These are phyloP conservation scores for Gymnosoma rotundatum DNA, from an alignment of 2,888 invertebrate species.

Conservation along the genomic window DNA sequence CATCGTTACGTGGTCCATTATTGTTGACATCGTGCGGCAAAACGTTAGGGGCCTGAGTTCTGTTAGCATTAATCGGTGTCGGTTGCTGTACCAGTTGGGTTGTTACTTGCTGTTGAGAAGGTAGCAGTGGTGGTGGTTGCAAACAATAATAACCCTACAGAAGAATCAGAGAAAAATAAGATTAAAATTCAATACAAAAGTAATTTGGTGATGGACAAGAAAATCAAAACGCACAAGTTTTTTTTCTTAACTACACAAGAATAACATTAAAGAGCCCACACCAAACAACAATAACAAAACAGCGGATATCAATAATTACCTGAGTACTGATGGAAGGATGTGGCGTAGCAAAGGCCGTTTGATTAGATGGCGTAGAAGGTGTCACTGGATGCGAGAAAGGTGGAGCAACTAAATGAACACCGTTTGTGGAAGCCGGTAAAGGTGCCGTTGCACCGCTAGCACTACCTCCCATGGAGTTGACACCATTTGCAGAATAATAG, in stretches of 20 bases:
- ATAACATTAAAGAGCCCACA: no score
- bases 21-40: conserved; percentile 37
- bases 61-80: conserved; percentile 24
- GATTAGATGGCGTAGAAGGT: conserved; percentile 54
- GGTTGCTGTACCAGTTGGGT: conserved; percentile 60
- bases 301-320: conserved; percentile 40
- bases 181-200: no score
- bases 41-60: neutral
- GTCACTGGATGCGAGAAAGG: conserved; percentile 44
- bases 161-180: neutral
- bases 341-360: conserved; percentile 46
- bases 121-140: conserved; percentile 64
- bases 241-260: neutral
- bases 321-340: conserved; percentile 58
- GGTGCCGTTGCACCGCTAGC: conserved; percentile 60
- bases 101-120: conserved; percentile 54
- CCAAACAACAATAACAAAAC: conserved; percentile 1
- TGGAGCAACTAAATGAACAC: conserved; percentile 56
- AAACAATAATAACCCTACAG: conserved; percentile 72
- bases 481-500: conserved; percentile 68
- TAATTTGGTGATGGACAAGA: no score
- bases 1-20: conserved; percentile 41
- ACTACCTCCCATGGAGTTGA: conserved; percentile 15
- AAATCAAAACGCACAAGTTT: no score
- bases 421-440: conserved; percentile 14